A percentile compares a stretch with the other conserved stretches of the same genome.
phyloP scores from a whole-genome alignment of 2,888 invertebrate species.

The Emmelina monodactyla region DNA sequence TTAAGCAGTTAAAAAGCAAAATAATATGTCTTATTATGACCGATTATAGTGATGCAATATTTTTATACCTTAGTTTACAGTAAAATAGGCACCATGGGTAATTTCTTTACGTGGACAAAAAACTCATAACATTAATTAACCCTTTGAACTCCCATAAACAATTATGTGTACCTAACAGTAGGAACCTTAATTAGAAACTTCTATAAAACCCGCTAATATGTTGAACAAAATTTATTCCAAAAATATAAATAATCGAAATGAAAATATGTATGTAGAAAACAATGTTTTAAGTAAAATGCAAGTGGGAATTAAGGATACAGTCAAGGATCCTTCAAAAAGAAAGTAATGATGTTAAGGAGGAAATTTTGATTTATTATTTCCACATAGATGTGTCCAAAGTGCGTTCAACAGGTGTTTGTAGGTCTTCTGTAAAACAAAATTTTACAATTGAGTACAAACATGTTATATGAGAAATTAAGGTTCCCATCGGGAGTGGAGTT shows the following conservation, averaged over 20 bases:
- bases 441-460: conserved; percentile 47
- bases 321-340: conserved; percentile 59
- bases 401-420: conserved; percentile 61
- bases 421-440: conserved; percentile 63
- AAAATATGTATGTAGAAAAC: conserved; percentile 62
- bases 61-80: too few species aligned
- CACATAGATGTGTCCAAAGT: conserved; percentile 64
- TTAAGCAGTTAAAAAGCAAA: too few species aligned
- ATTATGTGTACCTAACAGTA: too few species aligned
- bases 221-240: conserved; percentile 62
- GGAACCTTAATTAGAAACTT: conserved; percentile 61
- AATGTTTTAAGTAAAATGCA: conserved; percentile 49
- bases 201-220: conserved; percentile 47
- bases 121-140: too few species aligned
- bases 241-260: conserved; percentile 60
- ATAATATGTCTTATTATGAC: too few species aligned
- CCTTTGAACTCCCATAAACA: too few species aligned
- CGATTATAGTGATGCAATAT: too few species aligned
- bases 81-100: too few species aligned
- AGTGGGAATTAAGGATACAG: conserved; percentile 53
- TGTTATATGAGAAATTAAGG: conserved; percentile 44
- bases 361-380: conserved; percentile 66
- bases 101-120: too few species aligned
- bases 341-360: conserved; percentile 54
- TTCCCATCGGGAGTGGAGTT: conserved; percentile 66